phyloP scores from a whole-genome alignment of 2,888 invertebrate genomes.

The Nomada fucata region DNA sequence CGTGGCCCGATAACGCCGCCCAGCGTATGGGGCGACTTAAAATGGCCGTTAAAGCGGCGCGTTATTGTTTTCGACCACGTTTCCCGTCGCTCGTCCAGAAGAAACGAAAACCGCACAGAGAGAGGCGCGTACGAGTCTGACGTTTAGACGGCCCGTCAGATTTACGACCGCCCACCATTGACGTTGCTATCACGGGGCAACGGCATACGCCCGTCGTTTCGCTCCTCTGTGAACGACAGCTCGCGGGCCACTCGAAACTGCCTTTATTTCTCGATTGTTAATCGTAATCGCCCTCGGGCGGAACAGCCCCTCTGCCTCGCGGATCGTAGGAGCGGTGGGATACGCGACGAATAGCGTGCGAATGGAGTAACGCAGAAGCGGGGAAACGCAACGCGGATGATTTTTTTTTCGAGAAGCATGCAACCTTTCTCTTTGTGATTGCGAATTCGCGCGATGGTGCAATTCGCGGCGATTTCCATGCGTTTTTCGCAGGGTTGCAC shows the following conservation, averaged over 20 bases:
- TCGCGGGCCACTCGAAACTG: slow-evolving; percentile 67
- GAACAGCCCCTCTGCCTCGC: no score
- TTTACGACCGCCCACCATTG: slow-evolving; percentile 79
- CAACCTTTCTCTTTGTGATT: slow-evolving; percentile 52
- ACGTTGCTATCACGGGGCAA: slow-evolving; percentile 67
- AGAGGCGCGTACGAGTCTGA: slow-evolving; percentile 70
- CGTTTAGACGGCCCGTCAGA: slow-evolving; percentile 82
- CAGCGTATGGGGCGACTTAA: slow-evolving; percentile 76
- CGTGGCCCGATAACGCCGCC: slow-evolving; percentile 74
- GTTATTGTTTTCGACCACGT: slow-evolving; percentile 80
- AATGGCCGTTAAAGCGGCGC: slow-evolving; percentile 78
- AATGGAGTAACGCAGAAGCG: slow-evolving; percentile 6
- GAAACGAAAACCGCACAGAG: slow-evolving; percentile 72
- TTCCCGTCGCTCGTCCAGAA: slow-evolving; percentile 47
- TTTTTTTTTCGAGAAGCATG: slow-evolving; percentile 12
- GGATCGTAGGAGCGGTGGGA: not conserved
- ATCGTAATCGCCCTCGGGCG: slow-evolving; percentile 15
- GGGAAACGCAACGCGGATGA: slow-evolving; percentile 17
- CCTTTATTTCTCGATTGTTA: slow-evolving; percentile 24
- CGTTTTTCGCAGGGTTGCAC: slow-evolving; percentile 47
- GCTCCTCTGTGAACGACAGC: slow-evolving; percentile 65
- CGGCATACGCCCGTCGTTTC: slow-evolving; percentile 52
- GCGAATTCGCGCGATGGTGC: slow-evolving; percentile 39
- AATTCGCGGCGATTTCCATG: slow-evolving; percentile 37
- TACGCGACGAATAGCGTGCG: no score